Conservation (phyloP, 2,113 vertebrate species). For the Myotis lucifugus region DNA sequence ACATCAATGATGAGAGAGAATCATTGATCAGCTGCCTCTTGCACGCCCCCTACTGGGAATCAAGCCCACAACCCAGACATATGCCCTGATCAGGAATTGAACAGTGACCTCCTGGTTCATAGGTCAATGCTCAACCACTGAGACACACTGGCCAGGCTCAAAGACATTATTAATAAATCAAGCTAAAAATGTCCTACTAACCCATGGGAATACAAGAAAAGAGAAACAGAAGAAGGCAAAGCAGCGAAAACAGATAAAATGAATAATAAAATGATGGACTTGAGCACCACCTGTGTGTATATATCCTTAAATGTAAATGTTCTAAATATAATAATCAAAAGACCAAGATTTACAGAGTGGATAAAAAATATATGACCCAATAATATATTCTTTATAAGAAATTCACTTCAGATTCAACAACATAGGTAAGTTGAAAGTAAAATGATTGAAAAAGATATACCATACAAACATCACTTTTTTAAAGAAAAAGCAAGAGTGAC, state of each 20-base stretch:
- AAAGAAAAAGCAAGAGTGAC: not conserved
- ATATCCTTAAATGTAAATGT: not conserved
- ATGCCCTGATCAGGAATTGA: too few relatives aligned
- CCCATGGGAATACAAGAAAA: not conserved
- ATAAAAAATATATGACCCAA: not conserved
- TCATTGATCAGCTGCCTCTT: too few relatives aligned
- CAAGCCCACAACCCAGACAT: too few relatives aligned
- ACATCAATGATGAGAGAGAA: too few relatives aligned
- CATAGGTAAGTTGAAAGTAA: not conserved
- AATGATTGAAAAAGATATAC: not conserved
- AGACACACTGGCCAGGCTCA: not conserved
- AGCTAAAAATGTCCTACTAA: constrained; percentile 30
- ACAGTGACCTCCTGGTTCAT: too few relatives aligned
- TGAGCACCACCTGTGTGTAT: not conserved
- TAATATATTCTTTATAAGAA: not conserved
- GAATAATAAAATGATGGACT: not conserved
- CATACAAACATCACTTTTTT: not conserved
- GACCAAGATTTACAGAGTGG: not conserved
- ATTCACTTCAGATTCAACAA: not conserved
- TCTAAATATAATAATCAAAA: constrained; percentile 23
- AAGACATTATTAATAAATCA: constrained; percentile 1
- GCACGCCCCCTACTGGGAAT: too few relatives aligned
- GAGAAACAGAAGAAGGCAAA: not conserved
- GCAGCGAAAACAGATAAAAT: not conserved
- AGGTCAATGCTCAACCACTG: too few relatives aligned